Evolutionary conservation across 2,113 vertebrate genomes (phyloP).

Genomic region (Polypterus bichir): DNA sequence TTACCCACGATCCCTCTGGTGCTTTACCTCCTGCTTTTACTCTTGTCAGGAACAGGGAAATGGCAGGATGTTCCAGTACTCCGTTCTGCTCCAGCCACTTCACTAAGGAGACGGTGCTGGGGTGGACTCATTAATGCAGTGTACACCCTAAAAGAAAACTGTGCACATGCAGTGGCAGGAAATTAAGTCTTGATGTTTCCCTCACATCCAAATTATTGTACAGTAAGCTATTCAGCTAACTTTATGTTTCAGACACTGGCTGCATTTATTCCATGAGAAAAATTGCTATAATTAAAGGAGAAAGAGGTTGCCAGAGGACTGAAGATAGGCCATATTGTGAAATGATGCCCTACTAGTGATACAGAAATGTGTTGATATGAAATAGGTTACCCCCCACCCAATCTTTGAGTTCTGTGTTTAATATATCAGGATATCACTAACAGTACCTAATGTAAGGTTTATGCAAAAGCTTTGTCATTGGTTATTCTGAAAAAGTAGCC

Average conservation of each 20-base stretch:
- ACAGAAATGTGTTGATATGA: too few relatives aligned
- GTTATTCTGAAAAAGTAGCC: not conserved
- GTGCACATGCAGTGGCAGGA: not conserved
- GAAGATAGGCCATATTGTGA: not conserved
- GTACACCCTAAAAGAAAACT: not conserved
- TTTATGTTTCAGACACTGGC: not conserved
- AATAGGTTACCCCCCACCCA: not conserved
- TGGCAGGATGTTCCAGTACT: not conserved
- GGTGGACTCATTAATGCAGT: too few relatives aligned
- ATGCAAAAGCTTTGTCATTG: not conserved
- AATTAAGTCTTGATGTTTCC: not conserved
- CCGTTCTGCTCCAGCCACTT: not conserved
- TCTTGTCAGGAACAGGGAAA: not conserved
- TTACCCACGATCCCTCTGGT: conserved; percentile 14
- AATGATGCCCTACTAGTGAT: not conserved
- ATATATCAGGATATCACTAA: not conserved
- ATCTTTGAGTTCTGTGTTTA: not conserved
- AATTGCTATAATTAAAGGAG: not conserved
- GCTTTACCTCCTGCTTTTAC: not conserved
- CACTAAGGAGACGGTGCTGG: too few relatives aligned
- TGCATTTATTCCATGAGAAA: too few relatives aligned
- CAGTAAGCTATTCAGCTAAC: not conserved
- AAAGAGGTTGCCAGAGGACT: not conserved
- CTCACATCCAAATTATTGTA: not conserved
- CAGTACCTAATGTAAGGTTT: not conserved